Conservation (phyloP, 2,797 vertebrate species). For the Okamejei kenojei region DNA sequence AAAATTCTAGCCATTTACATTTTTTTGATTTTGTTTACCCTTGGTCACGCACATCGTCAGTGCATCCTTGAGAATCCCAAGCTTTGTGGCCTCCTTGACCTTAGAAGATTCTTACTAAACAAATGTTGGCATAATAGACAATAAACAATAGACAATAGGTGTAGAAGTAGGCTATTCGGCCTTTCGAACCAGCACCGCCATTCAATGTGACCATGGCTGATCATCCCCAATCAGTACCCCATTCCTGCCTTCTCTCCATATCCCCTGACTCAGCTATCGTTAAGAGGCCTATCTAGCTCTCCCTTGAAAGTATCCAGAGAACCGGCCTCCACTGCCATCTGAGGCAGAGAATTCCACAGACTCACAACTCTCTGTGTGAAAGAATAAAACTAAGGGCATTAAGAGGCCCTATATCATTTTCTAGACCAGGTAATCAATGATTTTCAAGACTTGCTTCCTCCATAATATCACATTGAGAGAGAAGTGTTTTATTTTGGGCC, state of each 20-base stretch:
- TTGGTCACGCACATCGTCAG: background rate
- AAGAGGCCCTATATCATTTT: background rate
- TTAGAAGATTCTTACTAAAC: background rate
- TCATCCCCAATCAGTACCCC: too few species aligned
- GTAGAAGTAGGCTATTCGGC: too few species aligned
- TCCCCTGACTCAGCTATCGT: too few species aligned
- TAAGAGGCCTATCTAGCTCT: too few species aligned
- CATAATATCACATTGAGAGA: background rate
- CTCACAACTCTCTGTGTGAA: too few species aligned
- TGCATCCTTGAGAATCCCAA: background rate
- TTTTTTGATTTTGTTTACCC: background rate
- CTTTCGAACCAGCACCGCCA: too few species aligned
- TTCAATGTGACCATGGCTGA: too few species aligned
- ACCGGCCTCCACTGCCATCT: too few species aligned
- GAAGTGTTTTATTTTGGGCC: background rate
- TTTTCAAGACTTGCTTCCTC: background rate
- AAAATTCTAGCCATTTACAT: background rate
- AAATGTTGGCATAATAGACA: background rate
- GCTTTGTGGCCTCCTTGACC: background rate
- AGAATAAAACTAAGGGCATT: background rate
- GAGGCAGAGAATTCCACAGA: too few species aligned
- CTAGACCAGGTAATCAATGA: background rate
- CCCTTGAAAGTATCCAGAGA: too few species aligned
- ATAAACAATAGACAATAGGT: too few species aligned
- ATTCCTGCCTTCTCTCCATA: too few species aligned